Evolutionary conservation across 2,888 invertebrate genomes (phyloP).

Genomic region (Dynastes tityus): DNA sequence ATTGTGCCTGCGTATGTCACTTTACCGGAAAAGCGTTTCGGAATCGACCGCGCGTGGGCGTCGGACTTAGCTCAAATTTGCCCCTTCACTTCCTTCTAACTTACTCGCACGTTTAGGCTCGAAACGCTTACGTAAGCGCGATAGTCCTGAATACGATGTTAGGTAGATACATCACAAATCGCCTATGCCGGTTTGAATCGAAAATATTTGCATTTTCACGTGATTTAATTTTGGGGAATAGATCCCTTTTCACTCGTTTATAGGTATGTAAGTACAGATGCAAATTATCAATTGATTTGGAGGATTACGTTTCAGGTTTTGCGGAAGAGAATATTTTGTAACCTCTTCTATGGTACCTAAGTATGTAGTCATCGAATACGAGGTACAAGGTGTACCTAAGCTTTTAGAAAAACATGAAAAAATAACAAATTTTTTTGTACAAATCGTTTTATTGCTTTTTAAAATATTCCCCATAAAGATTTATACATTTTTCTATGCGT

Average conservation of each 20-base stretch:
- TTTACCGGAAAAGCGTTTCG: slow-evolving; percentile 21
- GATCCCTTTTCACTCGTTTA: slow-evolving; percentile 1
- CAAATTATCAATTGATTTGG: too few relatives aligned
- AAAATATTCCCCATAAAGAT: too few relatives aligned
- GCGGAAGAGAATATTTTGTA: too few relatives aligned
- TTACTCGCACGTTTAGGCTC: not conserved
- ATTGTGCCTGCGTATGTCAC: slow-evolving; percentile 12
- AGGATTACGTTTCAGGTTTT: too few relatives aligned
- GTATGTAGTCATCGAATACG: too few relatives aligned
- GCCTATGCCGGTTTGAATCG: not conserved
- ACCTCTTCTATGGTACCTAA: too few relatives aligned
- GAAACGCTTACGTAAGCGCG: not conserved
- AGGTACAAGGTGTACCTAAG: too few relatives aligned
- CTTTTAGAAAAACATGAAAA: too few relatives aligned
- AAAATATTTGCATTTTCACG: slow-evolving; percentile 16
- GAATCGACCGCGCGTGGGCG: slow-evolving; percentile 3
- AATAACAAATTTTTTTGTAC: too few relatives aligned
- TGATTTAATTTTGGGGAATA: slow-evolving; percentile 24
- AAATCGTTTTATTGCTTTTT: too few relatives aligned
- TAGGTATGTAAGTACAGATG: too few relatives aligned
- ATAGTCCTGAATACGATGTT: not conserved
- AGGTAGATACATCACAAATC: not conserved
- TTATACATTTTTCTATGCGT: too few relatives aligned
- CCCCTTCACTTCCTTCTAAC: not conserved
- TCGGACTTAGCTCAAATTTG: slow-evolving; percentile 17